Evolutionary conservation across 30 jellyfish, hydroid and myxozoan genomes (phyloP).

Genomic region (Pelagia noctiluca): DNA sequence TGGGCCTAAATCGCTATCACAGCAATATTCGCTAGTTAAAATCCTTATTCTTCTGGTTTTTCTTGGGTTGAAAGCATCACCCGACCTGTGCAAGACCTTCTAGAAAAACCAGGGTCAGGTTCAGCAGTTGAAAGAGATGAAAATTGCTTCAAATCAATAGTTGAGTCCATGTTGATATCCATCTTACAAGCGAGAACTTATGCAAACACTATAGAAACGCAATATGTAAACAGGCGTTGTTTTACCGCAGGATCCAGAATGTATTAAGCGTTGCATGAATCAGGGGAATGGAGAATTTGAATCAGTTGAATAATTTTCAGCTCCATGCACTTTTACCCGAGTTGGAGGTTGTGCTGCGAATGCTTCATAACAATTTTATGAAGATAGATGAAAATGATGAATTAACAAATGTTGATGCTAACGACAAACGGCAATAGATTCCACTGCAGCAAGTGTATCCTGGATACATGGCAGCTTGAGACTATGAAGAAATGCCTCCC

Average conservation of each 20-base stretch:
- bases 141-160: not conserved
- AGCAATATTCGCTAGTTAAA: not conserved
- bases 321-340: slow-evolving; percentile 62
- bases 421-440: slow-evolving; percentile 9
- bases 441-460: slow-evolving; percentile 54
- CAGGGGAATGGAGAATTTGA: slow-evolving; percentile 6
- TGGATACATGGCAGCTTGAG: slow-evolving; percentile 44
- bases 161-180: slow-evolving; percentile 1
- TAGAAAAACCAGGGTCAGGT: slow-evolving; percentile 20
- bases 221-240: slow-evolving; percentile 4
- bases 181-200: not conserved
- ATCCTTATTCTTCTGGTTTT: not conserved
- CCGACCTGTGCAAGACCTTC: slow-evolving; percentile 21
- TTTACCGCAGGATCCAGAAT: slow-evolving; percentile 16
- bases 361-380: slow-evolving; percentile 29
- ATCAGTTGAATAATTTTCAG: slow-evolving; percentile 48
- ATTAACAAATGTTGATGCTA: slow-evolving; percentile 7
- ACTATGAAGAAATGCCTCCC: slow-evolving; percentile 31
- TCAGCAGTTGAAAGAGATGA: slow-evolving; percentile 25
- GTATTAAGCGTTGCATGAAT: slow-evolving; percentile 1
- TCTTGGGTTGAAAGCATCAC: slow-evolving; percentile 9
- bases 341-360: slow-evolving; percentile 50
- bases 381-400: not conserved
- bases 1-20: no score
- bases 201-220: slow-evolving; percentile 13